Evolutionary conservation across 2,113 vertebrate species (phyloP), one percentile per base, ranked within the genome.

Genomic region (Chaetops frenatus): DNA sequence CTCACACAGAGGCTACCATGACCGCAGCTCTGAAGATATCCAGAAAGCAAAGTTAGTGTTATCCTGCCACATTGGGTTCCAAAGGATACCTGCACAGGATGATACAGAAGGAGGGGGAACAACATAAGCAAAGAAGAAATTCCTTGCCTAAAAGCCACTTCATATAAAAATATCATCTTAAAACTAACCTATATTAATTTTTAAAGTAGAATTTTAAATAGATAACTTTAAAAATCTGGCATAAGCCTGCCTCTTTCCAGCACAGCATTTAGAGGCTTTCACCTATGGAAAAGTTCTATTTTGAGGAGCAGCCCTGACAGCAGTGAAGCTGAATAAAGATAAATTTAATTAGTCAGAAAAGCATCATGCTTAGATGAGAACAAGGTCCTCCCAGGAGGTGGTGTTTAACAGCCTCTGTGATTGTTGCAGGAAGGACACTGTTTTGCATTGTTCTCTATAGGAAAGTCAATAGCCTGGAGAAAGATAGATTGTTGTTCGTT

Each of bases 401-500:
- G 11, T 33, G 47, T 65, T 89, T 57, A 92, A 65, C 73, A 58
- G 69, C 60, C 70, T 79, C 81, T 29, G 44, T 9, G 40, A 40
- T 44, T 87, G 66, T 86, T 53, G 56, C 72, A 89, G 47, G 80
- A 95, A 91, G 57, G 81, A 89, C 91, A 64, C 23, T 44, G 60
- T 7, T 86, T 54, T 74, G 51, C 56, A 33, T 64, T 69, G 77
- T 7, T 94, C 62, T 87, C 71, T 67, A 27, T 20, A 57, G 57
- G 42, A 85, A 91, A 84, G 86, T 89, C 88, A 94, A 86, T 60
- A 92, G 81, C 83, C 95, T 91, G 65, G 69, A 95, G 84, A 92
- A 66, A 92, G 86, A 88, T 4, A 38, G n/a, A 85, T 94, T 48
- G 45, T 61, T 82, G 67, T 84, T 87, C 29, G 1, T 57, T 33